A percentile compares a stretch with the other conserved stretches of the same genome.
Evolutionary conservation across 2,888 invertebrate species (phyloP).

Genomic region (Ganaspis brasiliensis): DNA sequence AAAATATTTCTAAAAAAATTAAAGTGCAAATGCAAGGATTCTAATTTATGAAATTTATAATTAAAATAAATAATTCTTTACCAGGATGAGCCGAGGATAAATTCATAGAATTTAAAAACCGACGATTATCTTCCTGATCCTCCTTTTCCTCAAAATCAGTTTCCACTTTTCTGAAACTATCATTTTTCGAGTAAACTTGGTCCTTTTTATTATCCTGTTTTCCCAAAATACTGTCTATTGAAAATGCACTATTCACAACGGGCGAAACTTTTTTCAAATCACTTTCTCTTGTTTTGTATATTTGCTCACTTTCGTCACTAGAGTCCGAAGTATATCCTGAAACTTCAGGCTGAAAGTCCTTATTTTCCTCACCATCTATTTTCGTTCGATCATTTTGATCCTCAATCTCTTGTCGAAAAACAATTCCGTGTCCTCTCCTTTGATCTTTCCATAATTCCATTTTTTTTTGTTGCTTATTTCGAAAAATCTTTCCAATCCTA

Average conservation of each 20-base stretch:
- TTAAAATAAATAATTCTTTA: background rate
- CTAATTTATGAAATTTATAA: no score
- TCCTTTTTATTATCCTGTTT: slow-evolving; percentile 61
- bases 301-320: slow-evolving; percentile 64
- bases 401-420: slow-evolving; percentile 44
- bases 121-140: slow-evolving; percentile 6
- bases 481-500: background rate
- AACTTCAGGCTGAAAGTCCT: slow-evolving; percentile 49
- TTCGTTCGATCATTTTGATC: slow-evolving; percentile 45
- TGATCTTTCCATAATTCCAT: slow-evolving; percentile 28
- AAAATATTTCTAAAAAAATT: no score
- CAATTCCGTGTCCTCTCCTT: slow-evolving; percentile 35
- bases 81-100: slow-evolving; percentile 11
- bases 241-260: slow-evolving; percentile 71
- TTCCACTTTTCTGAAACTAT: slow-evolving; percentile 14
- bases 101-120: slow-evolving; percentile 15
- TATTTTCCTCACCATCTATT: slow-evolving; percentile 50
- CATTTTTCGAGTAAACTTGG: slow-evolving; percentile 32
- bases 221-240: slow-evolving; percentile 75
- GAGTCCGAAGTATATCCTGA: slow-evolving; percentile 69
- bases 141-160: slow-evolving; percentile 17
- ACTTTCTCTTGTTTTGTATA: slow-evolving; percentile 34
- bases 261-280: slow-evolving; percentile 58
- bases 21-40: no score
- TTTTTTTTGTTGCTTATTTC: no score